These are phyloP conservation scores for Porites divaricata DNA, from an alignment of 92 coral and sea anemone species.

Conservation along the genomic window DNA sequence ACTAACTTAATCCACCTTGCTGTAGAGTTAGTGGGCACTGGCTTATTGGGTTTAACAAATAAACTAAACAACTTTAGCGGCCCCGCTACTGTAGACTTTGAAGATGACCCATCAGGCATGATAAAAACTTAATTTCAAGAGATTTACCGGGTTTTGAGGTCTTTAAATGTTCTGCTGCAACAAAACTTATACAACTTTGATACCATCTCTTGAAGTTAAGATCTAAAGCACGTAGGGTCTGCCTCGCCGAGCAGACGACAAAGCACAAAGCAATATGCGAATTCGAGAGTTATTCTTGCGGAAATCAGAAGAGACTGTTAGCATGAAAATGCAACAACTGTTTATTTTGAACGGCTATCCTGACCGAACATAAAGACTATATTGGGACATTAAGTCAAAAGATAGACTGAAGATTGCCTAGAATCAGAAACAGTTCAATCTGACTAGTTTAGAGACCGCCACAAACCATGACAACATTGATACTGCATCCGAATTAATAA, in stretches of 20 bases:
- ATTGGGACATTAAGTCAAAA: too few relatives aligned
- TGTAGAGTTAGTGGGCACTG: constrained; percentile 42
- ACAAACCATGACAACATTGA: too few relatives aligned
- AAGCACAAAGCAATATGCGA: constrained; percentile 56
- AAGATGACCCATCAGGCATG: constrained; percentile 31
- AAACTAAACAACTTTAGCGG: constrained; percentile 37
- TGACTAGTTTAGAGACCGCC: too few relatives aligned
- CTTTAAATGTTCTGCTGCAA: constrained; percentile 49
- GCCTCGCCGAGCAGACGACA: constrained; percentile 62
- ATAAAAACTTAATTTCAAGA: constrained; percentile 41
- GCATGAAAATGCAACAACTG: too few relatives aligned
- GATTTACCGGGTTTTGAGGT: constrained; percentile 66
- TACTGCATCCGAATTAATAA: too few relatives aligned
- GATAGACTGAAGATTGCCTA: too few relatives aligned
- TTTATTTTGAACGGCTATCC: too few relatives aligned
- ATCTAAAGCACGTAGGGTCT: constrained; percentile 25
- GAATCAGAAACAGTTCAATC: too few relatives aligned
- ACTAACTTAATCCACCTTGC: constrained; percentile 61
- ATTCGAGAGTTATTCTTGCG: too few relatives aligned
- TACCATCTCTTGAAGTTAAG: neutral
- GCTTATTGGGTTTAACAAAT: constrained; percentile 56
- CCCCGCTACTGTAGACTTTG: constrained; percentile 1
- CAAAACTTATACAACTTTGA: neutral
- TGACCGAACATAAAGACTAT: too few relatives aligned
- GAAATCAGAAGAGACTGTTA: too few relatives aligned